Base-by-base conservation (phyloP, 2,797 vertebrate species). In the Muraenolepis orangiensis region DNA sequence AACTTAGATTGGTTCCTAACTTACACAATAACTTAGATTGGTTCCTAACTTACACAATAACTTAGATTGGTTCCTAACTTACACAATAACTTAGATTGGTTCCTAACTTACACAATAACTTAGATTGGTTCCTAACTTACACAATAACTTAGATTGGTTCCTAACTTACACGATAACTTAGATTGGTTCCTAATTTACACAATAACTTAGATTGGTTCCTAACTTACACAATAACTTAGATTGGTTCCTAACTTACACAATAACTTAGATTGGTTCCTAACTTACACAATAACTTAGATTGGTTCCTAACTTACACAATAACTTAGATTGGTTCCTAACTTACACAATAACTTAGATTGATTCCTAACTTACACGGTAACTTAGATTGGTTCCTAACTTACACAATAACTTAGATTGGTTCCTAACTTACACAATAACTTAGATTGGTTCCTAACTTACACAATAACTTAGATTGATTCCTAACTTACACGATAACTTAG, bases 361-460 rank as follows among this genome's bases (percentile, higher is more conserved):
- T 70, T 76, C 40, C 67, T 78, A 80, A 78, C 66, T 74, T 77
- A 6, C 46, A 46, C 69, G n/a, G n/a, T n/a, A n/a, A n/a, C n/a
- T n/a, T n/a, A n/a, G n/a, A n/a, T 46, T 26, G 10, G 29, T 70
- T 76, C 40, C 67, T 78, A 80, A 78, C 66, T 74, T 77, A 6
- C 46, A 46, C 69, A 7, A 11, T n/a, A n/a, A n/a, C n/a, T n/a
- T n/a, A n/a, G n/a, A n/a, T 46, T 26, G 10, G 29, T 70, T 76
- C 40, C 67, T 78, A 80, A 78, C 66, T 74, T 77, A 6, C 46
- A 46, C 69, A 7, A 11, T n/a, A n/a, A n/a, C n/a, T n/a, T n/a
- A n/a, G n/a, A n/a, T 46, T 26, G 10, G 29, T 70, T 76, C 40
- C 67, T 78, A 80, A 78, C 66, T 74, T 77, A 6, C 46, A 46